A percentile compares a stretch with the other conserved stretches of the same genome.
Evolutionary conservation across 1,140 invertebrate genomes (phyloP).

Genomic region (Drosophila setifemur): DNA sequence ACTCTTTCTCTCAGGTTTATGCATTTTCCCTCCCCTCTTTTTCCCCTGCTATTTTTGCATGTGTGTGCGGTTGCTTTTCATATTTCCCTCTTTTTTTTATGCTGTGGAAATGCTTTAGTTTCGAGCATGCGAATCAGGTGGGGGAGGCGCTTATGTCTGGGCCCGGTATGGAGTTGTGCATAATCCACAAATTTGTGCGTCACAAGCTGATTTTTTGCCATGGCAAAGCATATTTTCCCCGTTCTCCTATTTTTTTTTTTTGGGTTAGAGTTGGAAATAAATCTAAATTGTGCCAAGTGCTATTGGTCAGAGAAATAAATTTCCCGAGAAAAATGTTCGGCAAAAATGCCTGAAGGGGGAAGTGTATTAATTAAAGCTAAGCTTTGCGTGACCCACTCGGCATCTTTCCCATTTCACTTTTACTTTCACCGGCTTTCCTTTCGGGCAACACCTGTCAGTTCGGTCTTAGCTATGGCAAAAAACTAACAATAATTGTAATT

Average conservation of each 20-base stretch:
- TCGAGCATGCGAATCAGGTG: not conserved
- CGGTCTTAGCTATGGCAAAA: constrained; percentile 12
- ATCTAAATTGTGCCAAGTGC: constrained; percentile 12
- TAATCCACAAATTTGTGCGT: constrained; percentile 51
- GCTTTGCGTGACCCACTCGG: constrained; percentile 37
- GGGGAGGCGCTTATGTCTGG: constrained; percentile 14
- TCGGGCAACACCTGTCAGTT: constrained; percentile 59
- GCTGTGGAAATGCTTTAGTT: constrained; percentile 18
- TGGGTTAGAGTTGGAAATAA: not conserved
- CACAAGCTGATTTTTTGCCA: constrained; percentile 48
- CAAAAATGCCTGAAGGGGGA: not conserved
- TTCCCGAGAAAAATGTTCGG: constrained; percentile 6
- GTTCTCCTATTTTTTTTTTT: not conserved
- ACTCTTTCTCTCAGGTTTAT: constrained; percentile 41
- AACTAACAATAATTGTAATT: constrained; percentile 76
- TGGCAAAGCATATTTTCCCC: constrained; percentile 30
- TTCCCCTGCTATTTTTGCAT: not conserved
- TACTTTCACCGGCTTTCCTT: not conserved
- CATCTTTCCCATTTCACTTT: not conserved
- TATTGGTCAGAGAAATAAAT: constrained; percentile 27
- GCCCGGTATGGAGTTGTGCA: constrained; percentile 20
- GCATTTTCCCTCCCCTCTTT: constrained; percentile 18
- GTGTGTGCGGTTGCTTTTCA: constrained; percentile 10
- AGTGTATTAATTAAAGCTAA: constrained; percentile 62
- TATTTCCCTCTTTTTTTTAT: constrained; percentile 12